phyloP scores from a whole-genome alignment of 2,113 vertebrate species.

The Oenanthe melanoleuca region DNA sequence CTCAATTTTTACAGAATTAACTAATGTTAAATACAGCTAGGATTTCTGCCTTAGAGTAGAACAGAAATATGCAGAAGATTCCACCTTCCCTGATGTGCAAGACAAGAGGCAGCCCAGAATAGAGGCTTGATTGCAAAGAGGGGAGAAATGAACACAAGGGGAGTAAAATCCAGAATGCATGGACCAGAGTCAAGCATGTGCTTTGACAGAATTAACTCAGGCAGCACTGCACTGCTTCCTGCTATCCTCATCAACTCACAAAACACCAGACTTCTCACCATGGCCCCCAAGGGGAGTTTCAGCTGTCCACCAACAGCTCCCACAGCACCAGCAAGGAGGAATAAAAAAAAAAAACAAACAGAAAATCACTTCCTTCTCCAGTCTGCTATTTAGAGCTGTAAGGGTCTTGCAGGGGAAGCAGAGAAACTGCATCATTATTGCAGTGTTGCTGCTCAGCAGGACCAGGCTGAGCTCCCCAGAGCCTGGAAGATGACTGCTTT shows the following conservation, averaged over 20 bases:
- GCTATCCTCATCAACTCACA: background rate
- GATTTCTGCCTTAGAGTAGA: slow-evolving; percentile 1
- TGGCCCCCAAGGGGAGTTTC: background rate
- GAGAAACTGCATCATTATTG: background rate
- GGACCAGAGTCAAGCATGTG: background rate
- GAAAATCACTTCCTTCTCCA: background rate
- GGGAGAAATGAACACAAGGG: background rate
- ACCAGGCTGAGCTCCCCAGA: background rate
- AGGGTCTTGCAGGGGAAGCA: background rate
- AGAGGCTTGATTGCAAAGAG: background rate
- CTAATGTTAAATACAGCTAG: background rate
- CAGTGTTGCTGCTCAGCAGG: background rate
- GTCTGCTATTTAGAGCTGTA: background rate
- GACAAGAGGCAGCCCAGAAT: background rate
- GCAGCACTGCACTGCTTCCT: background rate
- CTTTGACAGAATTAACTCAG: background rate
- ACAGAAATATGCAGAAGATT: background rate
- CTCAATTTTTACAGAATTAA: slow-evolving; percentile 38
- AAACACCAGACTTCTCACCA: background rate
- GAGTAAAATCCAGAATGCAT: background rate
- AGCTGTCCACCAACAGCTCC: background rate
- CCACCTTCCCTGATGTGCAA: background rate
- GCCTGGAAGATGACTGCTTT: background rate
- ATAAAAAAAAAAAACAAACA: background rate
- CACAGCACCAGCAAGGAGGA: background rate